Evolutionary conservation across 2,888 invertebrate genomes (phyloP).

Genomic region (Tetragnatha montana): DNA sequence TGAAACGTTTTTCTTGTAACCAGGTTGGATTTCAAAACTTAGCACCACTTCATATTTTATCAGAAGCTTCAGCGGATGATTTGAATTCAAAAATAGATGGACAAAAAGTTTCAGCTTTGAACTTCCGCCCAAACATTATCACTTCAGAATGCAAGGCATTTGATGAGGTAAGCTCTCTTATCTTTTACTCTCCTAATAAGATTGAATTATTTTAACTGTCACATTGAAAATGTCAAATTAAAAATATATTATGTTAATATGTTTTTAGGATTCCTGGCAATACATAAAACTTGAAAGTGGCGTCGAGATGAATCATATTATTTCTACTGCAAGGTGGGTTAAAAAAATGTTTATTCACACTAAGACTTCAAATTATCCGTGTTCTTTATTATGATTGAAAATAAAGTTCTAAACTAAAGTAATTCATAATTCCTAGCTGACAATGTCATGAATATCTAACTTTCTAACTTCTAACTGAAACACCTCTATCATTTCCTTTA

Average conservation of each 20-base stretch:
- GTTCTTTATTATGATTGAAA: background rate
- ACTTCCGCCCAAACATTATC: conserved; percentile 52
- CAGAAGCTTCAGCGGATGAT: conserved; percentile 13
- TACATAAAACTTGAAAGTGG: conserved; percentile 33
- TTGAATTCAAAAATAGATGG: conserved; percentile 4
- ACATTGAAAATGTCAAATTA: background rate
- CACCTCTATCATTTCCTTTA: no score
- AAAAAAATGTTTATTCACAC: background rate
- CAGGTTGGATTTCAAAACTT: conserved; percentile 10
- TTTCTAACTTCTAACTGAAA: no score
- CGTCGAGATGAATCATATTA: background rate
- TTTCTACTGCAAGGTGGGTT: conserved; percentile 22
- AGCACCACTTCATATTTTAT: conserved; percentile 1
- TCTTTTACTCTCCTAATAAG: background rate
- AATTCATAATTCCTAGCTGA: background rate
- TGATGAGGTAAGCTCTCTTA: conserved; percentile 35
- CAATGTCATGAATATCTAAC: no score
- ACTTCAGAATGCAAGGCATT: conserved; percentile 22
- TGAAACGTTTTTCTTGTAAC: background rate
- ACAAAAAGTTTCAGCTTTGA: conserved; percentile 10
- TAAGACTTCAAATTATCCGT: background rate
- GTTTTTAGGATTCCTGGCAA: conserved; percentile 40
- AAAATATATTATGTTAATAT: background rate
- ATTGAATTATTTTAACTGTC: background rate
- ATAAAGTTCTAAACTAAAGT: background rate